Conservation (phyloP, 2,113 vertebrate genomes). For the Prinia subflava region DNA sequence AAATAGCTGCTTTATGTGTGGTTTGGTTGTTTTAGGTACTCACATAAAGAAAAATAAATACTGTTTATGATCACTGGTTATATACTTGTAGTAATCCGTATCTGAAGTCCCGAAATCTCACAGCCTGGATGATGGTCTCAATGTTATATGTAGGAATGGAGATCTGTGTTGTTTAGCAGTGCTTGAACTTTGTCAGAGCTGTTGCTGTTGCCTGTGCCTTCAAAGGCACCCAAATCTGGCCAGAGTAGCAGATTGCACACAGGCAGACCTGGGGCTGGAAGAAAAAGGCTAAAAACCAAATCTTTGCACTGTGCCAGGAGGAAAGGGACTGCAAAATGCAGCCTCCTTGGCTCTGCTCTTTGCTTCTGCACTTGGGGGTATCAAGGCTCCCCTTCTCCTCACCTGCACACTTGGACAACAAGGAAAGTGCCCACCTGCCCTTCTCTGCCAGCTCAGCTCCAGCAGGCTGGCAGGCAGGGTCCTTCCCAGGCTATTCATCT, state of each 20-base stretch:
- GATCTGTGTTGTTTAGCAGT: not conserved
- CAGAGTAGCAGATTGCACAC: not conserved
- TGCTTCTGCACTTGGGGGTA: accelerated
- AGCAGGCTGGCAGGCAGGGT: not conserved
- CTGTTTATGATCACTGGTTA: not conserved
- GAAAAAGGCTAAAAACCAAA: not conserved
- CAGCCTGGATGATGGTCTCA: not conserved
- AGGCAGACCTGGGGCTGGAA: not conserved
- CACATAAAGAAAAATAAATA: conserved; percentile 9
- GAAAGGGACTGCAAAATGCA: not conserved
- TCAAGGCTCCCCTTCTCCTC: not conserved
- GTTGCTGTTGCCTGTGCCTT: not conserved
- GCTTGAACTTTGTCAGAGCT: not conserved
- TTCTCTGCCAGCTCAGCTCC: not conserved
- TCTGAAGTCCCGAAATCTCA: not conserved
- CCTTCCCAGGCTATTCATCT: not conserved
- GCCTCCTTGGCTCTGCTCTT: not conserved
- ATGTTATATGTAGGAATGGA: not conserved
- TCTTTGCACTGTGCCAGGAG: not conserved
- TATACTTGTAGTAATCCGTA: not conserved
- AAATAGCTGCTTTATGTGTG: not conserved
- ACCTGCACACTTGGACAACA: not conserved
- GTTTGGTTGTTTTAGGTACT: not conserved
- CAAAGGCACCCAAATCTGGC: not conserved
- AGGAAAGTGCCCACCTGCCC: not conserved